Base-by-base conservation (phyloP, 2,888 invertebrate species). In the Rhamnusium bicolor region DNA sequence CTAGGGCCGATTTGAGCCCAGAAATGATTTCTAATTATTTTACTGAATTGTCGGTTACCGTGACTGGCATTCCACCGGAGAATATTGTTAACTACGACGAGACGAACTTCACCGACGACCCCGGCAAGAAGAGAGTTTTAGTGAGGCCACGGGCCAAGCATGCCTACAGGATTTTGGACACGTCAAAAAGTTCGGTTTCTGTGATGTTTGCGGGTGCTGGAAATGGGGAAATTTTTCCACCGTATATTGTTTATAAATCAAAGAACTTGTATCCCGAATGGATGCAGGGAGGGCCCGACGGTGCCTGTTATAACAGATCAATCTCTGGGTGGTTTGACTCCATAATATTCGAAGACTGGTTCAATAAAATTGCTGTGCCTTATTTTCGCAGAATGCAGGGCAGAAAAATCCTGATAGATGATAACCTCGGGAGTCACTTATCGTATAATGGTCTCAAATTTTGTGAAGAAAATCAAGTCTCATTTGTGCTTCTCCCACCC, bases 11-110 rank as follows among this genome's bases (percentile, higher is more conserved):
- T 16, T 29, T 18, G 46, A 27, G 69, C 47, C 24, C 49, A 49
- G 62, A 56, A 32, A 58, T 61, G n/a, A 60, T 32, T 32, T 7
- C 29, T 4, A 4, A 32, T 4, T 32, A 32, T 32, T 32, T 32
- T 8, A 51, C 5, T 32, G 29, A 32, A 32, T 8, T 32, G 29
- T 4, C 29, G 5, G 29, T 69, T 16, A 69, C 69, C 6, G 24
- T 80, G 19, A 66, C 70, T 68, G 73, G 69, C 14, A 69, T 78
- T 54, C 77, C 77, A 18, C 73, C 78, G n/a, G n/a, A 60, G 66
- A 79, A 79, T 56, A 80, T 82, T 10, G 72, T 80, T 19, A 87
- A 87, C 69, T 87, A 85, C 77, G 85, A 86, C 69, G 85, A 86
- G 69, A 85, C 84, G 1, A 85, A 84, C 60, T 72, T 87, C 4